Base-by-base conservation (phyloP, 2,888 invertebrate species). In the Odontomyia ornata region DNA sequence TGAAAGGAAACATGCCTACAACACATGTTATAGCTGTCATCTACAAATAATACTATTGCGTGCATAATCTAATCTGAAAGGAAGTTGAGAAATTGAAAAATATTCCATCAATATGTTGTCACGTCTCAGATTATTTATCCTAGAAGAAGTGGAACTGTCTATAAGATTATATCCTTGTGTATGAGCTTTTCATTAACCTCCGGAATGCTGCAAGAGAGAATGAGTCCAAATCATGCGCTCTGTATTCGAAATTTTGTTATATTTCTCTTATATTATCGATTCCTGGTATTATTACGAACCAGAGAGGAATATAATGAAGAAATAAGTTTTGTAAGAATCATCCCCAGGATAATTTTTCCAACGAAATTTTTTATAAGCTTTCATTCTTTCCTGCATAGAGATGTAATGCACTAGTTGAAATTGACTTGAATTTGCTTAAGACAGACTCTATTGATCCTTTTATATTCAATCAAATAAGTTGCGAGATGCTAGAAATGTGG, bases 1-100 rank as follows among this genome's bases (percentile, higher is more conserved):
- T 9, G 52, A 52, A 36, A 52, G 52, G 15, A 52, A 4, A 4
- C 52, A 52, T 9, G 52, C 13, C 3, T 4, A 52, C 52, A 52
- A 36, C 36, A n/a, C n/a, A 36, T 36, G 36, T 5, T 9, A 52
- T 52, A 4, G 52, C 4, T 52, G 52, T 9, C 52, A 9, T 36
- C 36, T 36, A 9, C 9, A 9, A 36, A 36, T 36, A 36, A 36
- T 36, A 9, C 3, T 9, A 36, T 36, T 36, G 36, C 60, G 5
- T 7, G 1, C 23, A 60, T 60, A 25, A 60, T 25, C 18, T 18
- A 60, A 60, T 60, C 60, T 23, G 11, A 2, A 47, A 47, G 46
- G 69, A 69, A 47, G 46, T 25, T 46, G 46, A 23, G 46, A 69
- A 69, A 69, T 69, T 46, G 47, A 69, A 47, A 69, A 69, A 69